Evolutionary conservation across 1,140 invertebrate species (phyloP).

Genomic region (Bradynema listronoti): DNA sequence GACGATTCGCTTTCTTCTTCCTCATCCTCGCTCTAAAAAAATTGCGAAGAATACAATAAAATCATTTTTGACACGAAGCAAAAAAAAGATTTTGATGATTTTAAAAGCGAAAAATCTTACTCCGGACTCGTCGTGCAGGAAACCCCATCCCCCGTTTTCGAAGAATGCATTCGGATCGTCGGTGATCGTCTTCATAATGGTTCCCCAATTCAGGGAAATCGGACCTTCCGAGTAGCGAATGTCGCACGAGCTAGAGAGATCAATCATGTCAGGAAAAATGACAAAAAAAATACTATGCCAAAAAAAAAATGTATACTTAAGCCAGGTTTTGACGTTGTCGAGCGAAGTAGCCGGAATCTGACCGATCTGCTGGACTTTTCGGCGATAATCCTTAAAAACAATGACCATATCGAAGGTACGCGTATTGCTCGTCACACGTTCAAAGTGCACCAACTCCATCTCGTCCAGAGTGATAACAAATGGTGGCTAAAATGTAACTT

Average conservation of each 20-base stretch:
- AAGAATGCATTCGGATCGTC: slow-evolving; percentile 98
- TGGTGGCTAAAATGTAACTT: slow-evolving; percentile 76
- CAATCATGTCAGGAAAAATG: neutral
- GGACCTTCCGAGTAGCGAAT: slow-evolving; percentile 95
- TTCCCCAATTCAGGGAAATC: slow-evolving; percentile 95
- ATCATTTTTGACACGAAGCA: neutral
- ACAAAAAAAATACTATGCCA: slow-evolving; percentile 44
- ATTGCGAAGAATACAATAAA: slow-evolving; percentile 59
- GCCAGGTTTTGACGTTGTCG: slow-evolving; percentile 98
- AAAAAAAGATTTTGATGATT: slow-evolving; percentile 60
- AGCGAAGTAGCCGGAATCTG: slow-evolving; percentile 96
- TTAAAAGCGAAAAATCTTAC: slow-evolving; percentile 19
- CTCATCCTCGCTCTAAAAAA: slow-evolving; percentile 53
- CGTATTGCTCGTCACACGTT: slow-evolving; percentile 92
- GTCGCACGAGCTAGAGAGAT: slow-evolving; percentile 72
- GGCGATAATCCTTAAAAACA: slow-evolving; percentile 93
- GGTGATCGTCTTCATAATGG: slow-evolving; percentile 99
- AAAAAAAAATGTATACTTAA: slow-evolving; percentile 69
- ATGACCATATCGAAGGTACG: slow-evolving; percentile 99
- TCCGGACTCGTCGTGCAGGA: slow-evolving; percentile 84
- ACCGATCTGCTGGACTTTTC: slow-evolving; percentile 89
- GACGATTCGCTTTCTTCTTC: slow-evolving; percentile 55
- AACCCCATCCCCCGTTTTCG: slow-evolving; percentile 94
- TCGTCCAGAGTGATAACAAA: slow-evolving; percentile 96
- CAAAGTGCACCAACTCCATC: slow-evolving; percentile 94